These are phyloP conservation scores for Dolichomitus sp. DNA, from an alignment of 2,888 invertebrate genomes.

Conservation along the genomic window DNA sequence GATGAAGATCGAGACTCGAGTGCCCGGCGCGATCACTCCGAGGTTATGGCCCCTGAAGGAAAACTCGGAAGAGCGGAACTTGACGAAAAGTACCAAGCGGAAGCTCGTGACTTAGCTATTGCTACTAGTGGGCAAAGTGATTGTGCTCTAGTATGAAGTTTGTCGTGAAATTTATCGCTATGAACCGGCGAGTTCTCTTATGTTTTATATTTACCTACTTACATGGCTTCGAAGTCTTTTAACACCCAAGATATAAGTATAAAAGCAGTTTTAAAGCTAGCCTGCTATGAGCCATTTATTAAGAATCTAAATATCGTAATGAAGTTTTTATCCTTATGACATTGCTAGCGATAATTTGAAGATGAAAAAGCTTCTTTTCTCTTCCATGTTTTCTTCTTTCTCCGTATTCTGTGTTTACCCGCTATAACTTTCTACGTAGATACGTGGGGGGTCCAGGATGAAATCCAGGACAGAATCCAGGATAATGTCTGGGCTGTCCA, in stretches of 20 bases:
- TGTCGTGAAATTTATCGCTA: constrained; percentile 8
- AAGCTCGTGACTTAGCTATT: constrained; percentile 5
- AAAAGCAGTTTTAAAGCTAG: no score
- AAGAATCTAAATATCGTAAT: no score
- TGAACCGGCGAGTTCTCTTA: background rate
- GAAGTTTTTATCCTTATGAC: no score
- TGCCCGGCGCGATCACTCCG: constrained; percentile 2
- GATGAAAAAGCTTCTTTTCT: no score
- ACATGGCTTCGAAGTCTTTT: background rate
- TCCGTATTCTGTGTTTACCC: no score
- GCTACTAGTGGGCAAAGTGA: background rate
- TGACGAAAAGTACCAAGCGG: constrained; percentile 10
- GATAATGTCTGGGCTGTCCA: no score
- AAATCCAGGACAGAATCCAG: no score
- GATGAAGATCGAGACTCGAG: constrained; percentile 8
- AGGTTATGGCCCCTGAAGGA: constrained; percentile 25
- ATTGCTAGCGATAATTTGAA: no score
- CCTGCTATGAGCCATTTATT: no score
- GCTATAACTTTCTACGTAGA: no score
- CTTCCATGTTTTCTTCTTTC: no score
- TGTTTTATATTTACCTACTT: background rate
- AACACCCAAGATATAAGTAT: background rate
- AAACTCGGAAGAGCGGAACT: constrained; percentile 15
- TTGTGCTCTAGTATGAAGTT: background rate
- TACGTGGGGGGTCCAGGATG: no score